A percentile compares a stretch with the other conserved stretches of the same genome.
phyloP scores from a whole-genome alignment of 92 coral and sea anemone species.

The Micromussa lordhowensis region DNA sequence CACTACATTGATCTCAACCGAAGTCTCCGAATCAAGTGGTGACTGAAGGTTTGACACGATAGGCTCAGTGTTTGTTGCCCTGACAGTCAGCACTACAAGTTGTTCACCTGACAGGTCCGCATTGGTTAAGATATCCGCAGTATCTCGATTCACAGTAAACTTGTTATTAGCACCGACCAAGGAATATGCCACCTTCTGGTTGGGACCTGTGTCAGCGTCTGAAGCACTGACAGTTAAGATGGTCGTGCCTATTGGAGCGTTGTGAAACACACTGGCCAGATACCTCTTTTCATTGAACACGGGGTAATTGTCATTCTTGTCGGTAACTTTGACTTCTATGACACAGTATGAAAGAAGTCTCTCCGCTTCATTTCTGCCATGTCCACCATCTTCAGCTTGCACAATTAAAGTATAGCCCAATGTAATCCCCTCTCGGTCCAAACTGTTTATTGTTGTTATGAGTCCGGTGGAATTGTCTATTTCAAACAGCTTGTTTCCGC shows the following conservation, averaged over 20 bases:
- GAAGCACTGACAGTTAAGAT: conserved; percentile 83
- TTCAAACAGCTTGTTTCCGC: conserved; percentile 69
- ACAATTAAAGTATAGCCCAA: conserved; percentile 71
- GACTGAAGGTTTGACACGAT: conserved; percentile 43
- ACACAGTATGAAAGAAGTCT: conserved; percentile 83
- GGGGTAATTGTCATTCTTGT: conserved; percentile 90
- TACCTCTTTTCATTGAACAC: conserved; percentile 74
- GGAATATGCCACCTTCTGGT: conserved; percentile 42
- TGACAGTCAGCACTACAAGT: conserved; percentile 67
- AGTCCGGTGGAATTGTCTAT: conserved; percentile 89
- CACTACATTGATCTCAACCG: conserved; percentile 78
- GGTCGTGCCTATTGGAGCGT: conserved; percentile 41
- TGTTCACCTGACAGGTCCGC: conserved; percentile 20
- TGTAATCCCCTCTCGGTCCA: conserved; percentile 76
- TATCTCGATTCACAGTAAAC: conserved; percentile 34
- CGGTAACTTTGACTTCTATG: conserved; percentile 66
- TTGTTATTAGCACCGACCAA: conserved; percentile 47
- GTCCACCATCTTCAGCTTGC: conserved; percentile 90
- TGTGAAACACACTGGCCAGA: conserved; percentile 74
- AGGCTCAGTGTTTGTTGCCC: conserved; percentile 74
- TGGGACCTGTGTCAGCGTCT: conserved; percentile 72
- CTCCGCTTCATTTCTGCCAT: conserved; percentile 72
- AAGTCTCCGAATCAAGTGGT: conserved; percentile 60
- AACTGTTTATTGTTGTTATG: conserved; percentile 67
- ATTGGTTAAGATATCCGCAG: conserved; percentile 51